Evolutionary conservation across 1,140 invertebrate species (phyloP).

Genomic region (Camponotus floridanus): DNA sequence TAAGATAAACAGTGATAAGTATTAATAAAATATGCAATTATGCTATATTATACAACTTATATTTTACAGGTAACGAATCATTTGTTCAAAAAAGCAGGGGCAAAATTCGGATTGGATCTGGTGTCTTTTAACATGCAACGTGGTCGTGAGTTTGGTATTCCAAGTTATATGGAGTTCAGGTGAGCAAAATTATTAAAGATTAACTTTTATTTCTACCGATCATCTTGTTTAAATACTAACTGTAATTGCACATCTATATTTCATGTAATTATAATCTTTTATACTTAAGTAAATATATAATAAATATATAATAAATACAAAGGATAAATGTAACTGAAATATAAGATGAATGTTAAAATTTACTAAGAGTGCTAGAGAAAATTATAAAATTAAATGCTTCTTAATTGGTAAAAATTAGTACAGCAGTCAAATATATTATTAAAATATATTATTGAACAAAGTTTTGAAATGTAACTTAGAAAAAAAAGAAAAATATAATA

Average conservation of each 20-base stretch:
- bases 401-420: not conserved
- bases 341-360: not conserved
- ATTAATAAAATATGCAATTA: not conserved
- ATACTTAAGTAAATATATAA: not conserved
- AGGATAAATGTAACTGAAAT: not conserved
- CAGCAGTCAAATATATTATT: not conserved
- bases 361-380: not conserved
- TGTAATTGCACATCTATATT: not conserved
- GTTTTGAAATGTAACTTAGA: not conserved
- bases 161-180: conserved; percentile 96
- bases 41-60: not conserved
- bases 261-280: not conserved
- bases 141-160: conserved; percentile 96
- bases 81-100: conserved; percentile 95
- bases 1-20: conserved; percentile 67
- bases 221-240: not conserved
- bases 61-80: conserved; percentile 92
- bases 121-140: conserved; percentile 98
- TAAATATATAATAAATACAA: not conserved
- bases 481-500: no score
- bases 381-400: no score
- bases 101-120: conserved; percentile 95
- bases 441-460: not conserved
- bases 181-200: conserved; percentile 67
- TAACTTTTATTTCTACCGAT: not conserved